Evolutionary conservation across 2,113 vertebrate genomes (phyloP), one percentile per base, ranked within the genome.

Genomic region (Xyliphius kryptos): DNA sequence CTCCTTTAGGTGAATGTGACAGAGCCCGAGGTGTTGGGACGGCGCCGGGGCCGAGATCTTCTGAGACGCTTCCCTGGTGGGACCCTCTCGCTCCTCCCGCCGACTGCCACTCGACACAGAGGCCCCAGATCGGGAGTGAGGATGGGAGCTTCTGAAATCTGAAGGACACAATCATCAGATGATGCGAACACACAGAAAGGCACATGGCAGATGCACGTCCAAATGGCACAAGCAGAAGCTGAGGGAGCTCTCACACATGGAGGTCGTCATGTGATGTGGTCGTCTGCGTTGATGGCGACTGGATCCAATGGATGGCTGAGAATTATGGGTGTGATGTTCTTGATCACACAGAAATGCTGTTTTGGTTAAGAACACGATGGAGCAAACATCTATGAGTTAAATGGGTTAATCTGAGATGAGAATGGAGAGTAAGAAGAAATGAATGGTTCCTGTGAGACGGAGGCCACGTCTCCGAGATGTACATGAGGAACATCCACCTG

Each of bases 1-100:
- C 76, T 96, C 94, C 78, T 81, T 91, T 81, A 95, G 89, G 78
- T 97, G 93, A 79, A 97, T 87, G 82, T 96, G 94, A 84, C 95
- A 97, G 79, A 97, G 87, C 79, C 92, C 90, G 83, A 95, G 84
- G 81, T 96, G 92, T 84, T 97, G 92, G 68, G 92, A 83, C 79
- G 91, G 86, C 26, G 87, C 78, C 60, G 89, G 81, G 46, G 83
- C 80, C 69, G 85, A 19, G 26, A 81, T 78, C 73, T 87, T 77
- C 73, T 80, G 76, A 69, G 82, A 77, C 41, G 81, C 72, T 65
- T 90, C 88, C 78, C 87, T 79, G 56, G 89, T 88, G 64, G 80
- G 88, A 64, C 70, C 80, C 79, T 92, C 92, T 84, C 86, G 90
- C 81, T 90, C 91, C 71, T 95, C 93, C 73, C 83, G 82, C 9